Percentiles rank a stretch among this genome's conserved stretches.
Conservation (phyloP, 2,113 vertebrate species). For the Chionodraco myersi region DNA sequence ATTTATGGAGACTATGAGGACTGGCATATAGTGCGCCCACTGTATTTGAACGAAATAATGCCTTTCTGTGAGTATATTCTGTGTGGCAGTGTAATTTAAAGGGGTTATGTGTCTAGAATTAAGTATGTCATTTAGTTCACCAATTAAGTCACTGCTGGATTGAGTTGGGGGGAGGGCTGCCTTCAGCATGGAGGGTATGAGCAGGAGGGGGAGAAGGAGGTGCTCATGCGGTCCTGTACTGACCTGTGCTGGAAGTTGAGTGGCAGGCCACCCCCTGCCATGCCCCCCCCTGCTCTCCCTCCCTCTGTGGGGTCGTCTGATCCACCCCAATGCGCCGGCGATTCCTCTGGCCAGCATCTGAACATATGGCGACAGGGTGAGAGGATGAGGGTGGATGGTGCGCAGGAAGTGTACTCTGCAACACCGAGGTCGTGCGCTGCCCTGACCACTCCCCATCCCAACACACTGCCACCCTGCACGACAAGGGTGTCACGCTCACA, state of each 20-base stretch:
- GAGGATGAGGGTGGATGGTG: conserved; percentile 81
- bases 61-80: conserved; percentile 33
- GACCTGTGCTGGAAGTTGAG: conserved; percentile 89
- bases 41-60: conserved; percentile 28
- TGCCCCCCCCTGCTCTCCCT: conserved; percentile 86
- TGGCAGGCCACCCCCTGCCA: conserved; percentile 86
- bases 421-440: conserved; percentile 71
- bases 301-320: conserved; percentile 85
- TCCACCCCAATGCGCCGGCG: conserved; percentile 83
- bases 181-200: conserved; percentile 79
- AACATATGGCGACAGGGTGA: conserved; percentile 87
- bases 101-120: conserved; percentile 39
- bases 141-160: conserved; percentile 74
- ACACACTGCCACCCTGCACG: conserved; percentile 70
- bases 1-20: conserved; percentile 49
- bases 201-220: conserved; percentile 77
- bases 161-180: conserved; percentile 77
- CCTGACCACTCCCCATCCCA: conserved; percentile 75
- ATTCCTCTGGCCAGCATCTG: conserved; percentile 88
- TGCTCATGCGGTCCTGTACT: conserved; percentile 84
- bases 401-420: conserved; percentile 72
- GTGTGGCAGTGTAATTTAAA: conserved; percentile 28
- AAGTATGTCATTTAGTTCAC: conserved; percentile 57
- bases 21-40: conserved; percentile 22
- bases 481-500: conserved; percentile 51